Base-by-base conservation (phyloP, 2,113 vertebrate species). In the Corydoras maculifer region DNA sequence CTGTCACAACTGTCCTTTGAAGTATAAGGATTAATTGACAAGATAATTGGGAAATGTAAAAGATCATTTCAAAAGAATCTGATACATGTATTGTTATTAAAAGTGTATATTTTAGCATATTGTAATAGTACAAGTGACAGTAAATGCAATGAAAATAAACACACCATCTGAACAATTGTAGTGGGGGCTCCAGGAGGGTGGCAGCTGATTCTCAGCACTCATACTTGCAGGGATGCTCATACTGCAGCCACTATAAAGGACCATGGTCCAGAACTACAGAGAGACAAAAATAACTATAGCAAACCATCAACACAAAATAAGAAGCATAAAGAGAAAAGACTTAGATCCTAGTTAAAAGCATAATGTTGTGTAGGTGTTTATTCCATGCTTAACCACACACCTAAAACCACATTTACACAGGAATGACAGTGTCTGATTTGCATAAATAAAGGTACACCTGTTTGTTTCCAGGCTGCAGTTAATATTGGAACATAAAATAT, bases 121-220 rank as follows among this genome's bases (percentile, higher is more conserved):
- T 18, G 29, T 58, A 31, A 51, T 10, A 29, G 35, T 11, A 49
- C 49, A 31, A 29, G 59, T 15, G 11, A 43, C 35, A 48, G 32
- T 30, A 11, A n/a, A 60, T 71, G 7, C 31, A 5, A 57, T 48
- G 14, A 72, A 15, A 32, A 58, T 29, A 7, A 8, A 32, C 18
- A 79, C 79, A 91, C 90, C 86, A 69, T 90, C 87, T 62, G 84
- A 50, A 72, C 84, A 87, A 50, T 77, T 80, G 82, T 80, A 79
- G 73, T 82, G 83, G 2, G 80, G 53, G 18, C 79, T 80, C 88
- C 88, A 90, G 70, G 84, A 61, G 30, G 76, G 31, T 66, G 81
- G 80, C 77, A 89, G 80, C 70, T 85, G 87, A 81, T 75, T 88
- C 66, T 90, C 88, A 60, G 82, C 60, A 72, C 53, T 80, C 76